Percentiles rank a stretch among this genome's conserved stretches.
Conservation (phyloP, 2,113 vertebrate genomes). For the Rhea pennata region DNA sequence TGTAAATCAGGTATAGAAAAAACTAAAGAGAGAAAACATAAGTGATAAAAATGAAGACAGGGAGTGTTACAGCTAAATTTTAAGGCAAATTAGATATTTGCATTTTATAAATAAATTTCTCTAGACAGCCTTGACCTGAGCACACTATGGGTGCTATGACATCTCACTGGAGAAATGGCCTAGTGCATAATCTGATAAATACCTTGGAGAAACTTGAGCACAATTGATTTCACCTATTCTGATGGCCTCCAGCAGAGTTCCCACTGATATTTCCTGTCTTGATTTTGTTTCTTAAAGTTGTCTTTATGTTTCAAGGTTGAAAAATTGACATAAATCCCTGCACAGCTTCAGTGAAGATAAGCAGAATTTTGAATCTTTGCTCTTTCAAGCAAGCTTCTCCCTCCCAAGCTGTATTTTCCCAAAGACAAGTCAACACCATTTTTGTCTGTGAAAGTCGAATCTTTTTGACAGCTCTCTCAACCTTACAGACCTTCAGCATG, state of each 20-base stretch:
- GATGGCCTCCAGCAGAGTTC: neutral
- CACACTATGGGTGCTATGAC: neutral
- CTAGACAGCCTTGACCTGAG: neutral
- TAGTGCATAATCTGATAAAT: neutral
- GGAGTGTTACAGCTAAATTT: neutral
- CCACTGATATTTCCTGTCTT: neutral
- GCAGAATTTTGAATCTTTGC: neutral
- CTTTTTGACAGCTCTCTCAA: neutral
- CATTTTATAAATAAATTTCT: neutral
- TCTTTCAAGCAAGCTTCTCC: neutral
- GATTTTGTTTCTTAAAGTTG: neutral
- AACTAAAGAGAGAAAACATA: neutral
- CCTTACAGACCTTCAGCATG: neutral
- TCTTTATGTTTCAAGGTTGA: neutral
- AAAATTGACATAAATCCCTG: neutral
- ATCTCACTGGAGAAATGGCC: too few species aligned
- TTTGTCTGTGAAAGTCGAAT: neutral
- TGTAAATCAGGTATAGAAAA: neutral
- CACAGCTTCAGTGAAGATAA: neutral
- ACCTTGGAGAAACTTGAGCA: neutral
- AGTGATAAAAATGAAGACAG: neutral
- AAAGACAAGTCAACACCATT: neutral
- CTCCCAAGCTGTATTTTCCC: neutral
- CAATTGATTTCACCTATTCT: neutral
- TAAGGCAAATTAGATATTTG: neutral